These are phyloP conservation scores for Oopsacas minuta DNA, from an alignment of 37 sponge, comb jelly and placozoan genomes.

Conservation along the genomic window DNA sequence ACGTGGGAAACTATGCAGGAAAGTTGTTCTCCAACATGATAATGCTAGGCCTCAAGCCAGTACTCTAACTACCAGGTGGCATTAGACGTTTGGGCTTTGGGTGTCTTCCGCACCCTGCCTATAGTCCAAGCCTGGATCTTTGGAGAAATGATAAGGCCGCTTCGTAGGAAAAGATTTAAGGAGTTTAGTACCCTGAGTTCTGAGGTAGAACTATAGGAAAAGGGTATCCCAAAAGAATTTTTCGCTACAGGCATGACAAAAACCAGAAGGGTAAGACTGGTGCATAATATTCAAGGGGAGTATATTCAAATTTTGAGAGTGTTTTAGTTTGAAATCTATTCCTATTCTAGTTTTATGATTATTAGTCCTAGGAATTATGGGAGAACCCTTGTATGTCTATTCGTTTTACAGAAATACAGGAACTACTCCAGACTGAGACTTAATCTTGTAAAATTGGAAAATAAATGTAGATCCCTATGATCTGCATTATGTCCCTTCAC, in stretches of 20 bases:
- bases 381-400: no score
- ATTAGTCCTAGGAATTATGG: no score
- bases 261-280: no score
- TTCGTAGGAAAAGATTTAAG: neutral
- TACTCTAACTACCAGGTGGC: neutral
- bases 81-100: constrained; percentile 8
- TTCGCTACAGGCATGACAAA: neutral
- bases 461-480: no score
- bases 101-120: constrained; percentile 18
- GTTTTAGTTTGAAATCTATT: neutral
- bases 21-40: constrained; percentile 7
- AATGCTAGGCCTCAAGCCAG: neutral
- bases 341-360: no score
- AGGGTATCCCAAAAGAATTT: neutral
- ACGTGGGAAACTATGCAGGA: constrained; percentile 16
- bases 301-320: neutral
- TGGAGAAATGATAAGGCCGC: neutral
- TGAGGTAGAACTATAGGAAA: neutral
- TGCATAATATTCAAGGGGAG: no score
- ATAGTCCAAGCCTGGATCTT: constrained; percentile 15
- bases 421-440: no score
- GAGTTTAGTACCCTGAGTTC: neutral
- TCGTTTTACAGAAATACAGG: no score
- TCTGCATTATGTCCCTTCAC: no score
- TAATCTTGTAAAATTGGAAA: no score